These are phyloP conservation scores for Tenrec ecaudatus DNA, from an alignment of 2,113 vertebrate species.

Conservation along the genomic window DNA sequence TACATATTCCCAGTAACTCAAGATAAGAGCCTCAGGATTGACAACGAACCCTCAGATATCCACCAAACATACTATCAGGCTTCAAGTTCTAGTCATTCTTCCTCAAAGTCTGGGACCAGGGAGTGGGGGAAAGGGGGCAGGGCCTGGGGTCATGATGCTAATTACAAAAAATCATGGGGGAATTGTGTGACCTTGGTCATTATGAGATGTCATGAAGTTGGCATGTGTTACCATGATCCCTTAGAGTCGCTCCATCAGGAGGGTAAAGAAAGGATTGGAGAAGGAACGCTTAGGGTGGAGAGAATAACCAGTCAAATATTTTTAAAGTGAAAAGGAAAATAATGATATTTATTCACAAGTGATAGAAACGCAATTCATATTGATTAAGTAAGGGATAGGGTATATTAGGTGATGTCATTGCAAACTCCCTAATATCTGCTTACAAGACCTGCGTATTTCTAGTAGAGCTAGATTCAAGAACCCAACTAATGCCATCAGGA, in stretches of 20 bases:
- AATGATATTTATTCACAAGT: too few relatives aligned
- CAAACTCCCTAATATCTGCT: too few relatives aligned
- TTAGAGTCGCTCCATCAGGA: background rate
- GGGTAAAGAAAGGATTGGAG: background rate
- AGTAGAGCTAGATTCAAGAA: too few relatives aligned
- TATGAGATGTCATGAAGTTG: too few relatives aligned
- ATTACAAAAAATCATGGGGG: background rate
- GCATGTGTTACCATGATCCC: background rate
- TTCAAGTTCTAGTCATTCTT: background rate
- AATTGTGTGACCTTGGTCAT: too few relatives aligned
- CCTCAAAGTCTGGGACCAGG: background rate
- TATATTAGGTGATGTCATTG: too few relatives aligned
- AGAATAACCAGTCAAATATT: constrained; percentile 4
- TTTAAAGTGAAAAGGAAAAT: background rate
- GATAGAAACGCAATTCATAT: too few relatives aligned
- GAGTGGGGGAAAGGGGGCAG: too few relatives aligned
- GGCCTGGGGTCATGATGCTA: background rate
- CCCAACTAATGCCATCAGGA: too few relatives aligned
- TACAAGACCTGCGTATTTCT: too few relatives aligned
- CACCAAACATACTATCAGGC: background rate
- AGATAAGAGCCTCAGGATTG: background rate
- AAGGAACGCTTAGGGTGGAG: background rate
- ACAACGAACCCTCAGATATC: background rate
- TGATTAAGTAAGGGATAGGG: too few relatives aligned
- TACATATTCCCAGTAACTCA: background rate